These are phyloP conservation scores for Plebejus anna DNA, from an alignment of 2,888 invertebrate genomes.

Conservation along the genomic window DNA sequence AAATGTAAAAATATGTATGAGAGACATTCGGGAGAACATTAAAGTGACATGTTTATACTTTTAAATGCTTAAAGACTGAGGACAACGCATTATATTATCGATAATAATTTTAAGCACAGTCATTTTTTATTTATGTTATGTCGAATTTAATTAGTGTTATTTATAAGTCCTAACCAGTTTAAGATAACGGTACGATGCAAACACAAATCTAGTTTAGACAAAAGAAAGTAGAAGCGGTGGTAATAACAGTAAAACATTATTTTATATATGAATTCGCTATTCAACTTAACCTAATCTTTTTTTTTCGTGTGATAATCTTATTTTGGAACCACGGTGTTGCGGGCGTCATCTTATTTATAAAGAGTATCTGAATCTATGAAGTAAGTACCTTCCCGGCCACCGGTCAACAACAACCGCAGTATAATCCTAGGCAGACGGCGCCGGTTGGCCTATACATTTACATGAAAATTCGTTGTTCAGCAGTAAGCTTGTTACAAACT, in stretches of 20 bases:
- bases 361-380: background rate
- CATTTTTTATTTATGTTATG: background rate
- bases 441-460: conserved; percentile 29
- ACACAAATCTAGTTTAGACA: background rate
- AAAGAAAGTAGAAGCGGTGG: background rate
- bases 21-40: background rate
- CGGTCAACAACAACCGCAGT: background rate
- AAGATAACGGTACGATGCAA: background rate
- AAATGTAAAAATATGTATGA: conserved; percentile 1
- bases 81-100: background rate
- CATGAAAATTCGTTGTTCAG: conserved; percentile 32
- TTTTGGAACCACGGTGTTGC: no score
- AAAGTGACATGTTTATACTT: background rate
- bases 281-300: no score
- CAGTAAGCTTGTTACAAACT: conserved; percentile 39
- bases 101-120: no score
- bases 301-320: no score
- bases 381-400: background rate
- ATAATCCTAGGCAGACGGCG: conserved; percentile 41
- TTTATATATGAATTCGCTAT: no score
- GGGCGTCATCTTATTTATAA: background rate
- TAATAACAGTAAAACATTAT: background rate
- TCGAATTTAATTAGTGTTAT: background rate
- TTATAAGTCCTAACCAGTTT: background rate
- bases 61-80: no score